A percentile compares a stretch with the other conserved stretches of the same genome.
These are phyloP conservation scores for Bombus turneri DNA, from an alignment of 1,140 invertebrate species.

Conservation along the genomic window DNA sequence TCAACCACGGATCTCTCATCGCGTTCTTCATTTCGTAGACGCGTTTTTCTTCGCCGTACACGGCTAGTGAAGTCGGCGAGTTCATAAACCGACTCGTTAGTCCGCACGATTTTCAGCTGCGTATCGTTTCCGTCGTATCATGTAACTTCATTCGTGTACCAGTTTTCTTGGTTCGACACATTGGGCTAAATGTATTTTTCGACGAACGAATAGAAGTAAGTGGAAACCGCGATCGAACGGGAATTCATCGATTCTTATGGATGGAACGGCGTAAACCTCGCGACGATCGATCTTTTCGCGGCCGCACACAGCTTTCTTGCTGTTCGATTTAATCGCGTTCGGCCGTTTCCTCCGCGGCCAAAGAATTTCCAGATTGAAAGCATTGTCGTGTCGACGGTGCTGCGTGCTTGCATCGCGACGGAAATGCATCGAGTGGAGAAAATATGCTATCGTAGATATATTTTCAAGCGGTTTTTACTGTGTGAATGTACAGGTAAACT, in stretches of 20 bases:
- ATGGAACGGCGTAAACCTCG: too few relatives aligned
- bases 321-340: constrained; percentile 24
- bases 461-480: not conserved
- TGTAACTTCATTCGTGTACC: not conserved
- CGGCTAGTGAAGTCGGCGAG: not conserved
- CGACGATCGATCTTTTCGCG: not conserved
- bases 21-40: not conserved
- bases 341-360: not conserved
- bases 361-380: constrained; percentile 28
- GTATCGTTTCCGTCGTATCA: not conserved
- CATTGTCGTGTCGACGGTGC: constrained; percentile 4
- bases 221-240: not conserved
- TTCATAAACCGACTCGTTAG: constrained; percentile 21
- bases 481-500: too few relatives aligned
- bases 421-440: not conserved
- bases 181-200: not conserved
- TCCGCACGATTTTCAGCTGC: rapidly evolving
- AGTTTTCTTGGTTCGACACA: not conserved
- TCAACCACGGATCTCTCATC: not conserved
- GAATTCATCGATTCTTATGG: constrained; percentile 3
- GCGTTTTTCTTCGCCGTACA: not conserved
- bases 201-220: not conserved
- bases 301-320: not conserved
- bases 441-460: too few relatives aligned
- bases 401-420: not conserved